Percentiles rank a stretch among this genome's conserved stretches.
Conservation (phyloP, 2,888 invertebrate genomes). For the Andrena chrysosceles region DNA sequence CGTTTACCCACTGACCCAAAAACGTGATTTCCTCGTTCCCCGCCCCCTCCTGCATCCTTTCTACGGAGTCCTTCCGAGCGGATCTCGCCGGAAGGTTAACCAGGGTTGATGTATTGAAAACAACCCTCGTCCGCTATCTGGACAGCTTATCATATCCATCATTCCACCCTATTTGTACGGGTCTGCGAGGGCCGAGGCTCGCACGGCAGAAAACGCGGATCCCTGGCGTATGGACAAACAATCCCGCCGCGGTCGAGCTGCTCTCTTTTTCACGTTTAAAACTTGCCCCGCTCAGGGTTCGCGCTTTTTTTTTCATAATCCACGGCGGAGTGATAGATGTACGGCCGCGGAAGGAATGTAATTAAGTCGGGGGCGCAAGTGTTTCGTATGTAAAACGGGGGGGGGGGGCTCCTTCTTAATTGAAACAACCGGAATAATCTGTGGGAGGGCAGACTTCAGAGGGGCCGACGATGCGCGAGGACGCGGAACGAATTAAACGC, state of each 20-base stretch:
- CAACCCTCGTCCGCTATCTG: constrained; percentile 74
- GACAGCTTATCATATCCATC: constrained; percentile 78
- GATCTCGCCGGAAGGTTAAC: constrained; percentile 63
- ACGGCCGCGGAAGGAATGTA: constrained; percentile 42
- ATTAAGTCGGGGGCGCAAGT: constrained; percentile 46
- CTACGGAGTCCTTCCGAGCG: constrained; percentile 7
- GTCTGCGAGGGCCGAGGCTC: constrained; percentile 40
- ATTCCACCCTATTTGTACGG: constrained; percentile 73
- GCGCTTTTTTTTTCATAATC: constrained; percentile 8
- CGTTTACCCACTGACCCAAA: neutral
- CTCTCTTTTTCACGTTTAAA: constrained; percentile 34
- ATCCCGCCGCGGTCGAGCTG: constrained; percentile 21
- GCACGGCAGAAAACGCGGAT: constrained; percentile 46
- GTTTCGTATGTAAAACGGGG: constrained; percentile 37
- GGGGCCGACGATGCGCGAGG: constrained; percentile 5
- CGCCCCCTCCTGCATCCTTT: neutral
- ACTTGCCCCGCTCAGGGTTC: neutral
- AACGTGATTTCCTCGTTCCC: neutral
- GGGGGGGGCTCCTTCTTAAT: constrained; percentile 54
- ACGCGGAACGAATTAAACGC: constrained; percentile 43
- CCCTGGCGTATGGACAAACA: constrained; percentile 39
- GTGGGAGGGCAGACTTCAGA: constrained; percentile 1
- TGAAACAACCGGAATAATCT: constrained; percentile 59
- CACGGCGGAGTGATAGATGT: constrained; percentile 37
- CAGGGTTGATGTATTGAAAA: constrained; percentile 76